Evolutionary conservation across 2,797 vertebrate species (phyloP), one percentile per base, ranked within the genome.

Genomic region (Poeciliopsis presidionis): DNA sequence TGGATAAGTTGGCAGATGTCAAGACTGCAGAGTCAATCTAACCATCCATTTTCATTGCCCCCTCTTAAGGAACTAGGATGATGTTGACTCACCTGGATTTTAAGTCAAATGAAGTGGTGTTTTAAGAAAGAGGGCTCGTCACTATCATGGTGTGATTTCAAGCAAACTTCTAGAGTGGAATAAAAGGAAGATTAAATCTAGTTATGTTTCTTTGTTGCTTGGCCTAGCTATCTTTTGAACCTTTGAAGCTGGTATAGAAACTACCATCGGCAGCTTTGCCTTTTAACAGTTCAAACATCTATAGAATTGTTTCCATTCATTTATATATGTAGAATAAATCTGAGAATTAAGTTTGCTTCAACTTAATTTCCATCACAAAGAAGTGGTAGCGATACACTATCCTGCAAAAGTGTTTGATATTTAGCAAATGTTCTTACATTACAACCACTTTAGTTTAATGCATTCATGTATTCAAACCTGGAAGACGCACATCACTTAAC

Each of bases 31-130:
- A 7, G 55, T 73, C 7, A 14, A n/a, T 71, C 55, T 47, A 76
- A 47, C 46, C 16, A 18, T 74, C 63, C 53, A 25, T 39, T 53
- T 43, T 3, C 25, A 1, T 61, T 41, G 45, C 43, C 72, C 55
- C 39, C 65, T 30, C 63, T 13, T 4, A 30, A 70, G 59, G 46
- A 75, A 46, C 25, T 11, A 41, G 1, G 0, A 11, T 57, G 57
- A 14, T 12, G n/a, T 82, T 47, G 20, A n/a, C 71, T 77, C 72
- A 61, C 74, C 71, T 79, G 75, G 74, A 43, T 45, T 28, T 4
- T 53, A n/a, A 43, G 75, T 46, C 4, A 6, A 18, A 46, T 30
- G 14, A 25, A 22, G 20, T 36, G 8, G 5, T 75, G 7, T 73
- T 73, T 14, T n/a, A 39, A 39, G 12, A 73, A 53, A 53, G 47